phyloP scores from a whole-genome alignment of 2,888 invertebrate genomes.

The Watsonalla cultraria region DNA sequence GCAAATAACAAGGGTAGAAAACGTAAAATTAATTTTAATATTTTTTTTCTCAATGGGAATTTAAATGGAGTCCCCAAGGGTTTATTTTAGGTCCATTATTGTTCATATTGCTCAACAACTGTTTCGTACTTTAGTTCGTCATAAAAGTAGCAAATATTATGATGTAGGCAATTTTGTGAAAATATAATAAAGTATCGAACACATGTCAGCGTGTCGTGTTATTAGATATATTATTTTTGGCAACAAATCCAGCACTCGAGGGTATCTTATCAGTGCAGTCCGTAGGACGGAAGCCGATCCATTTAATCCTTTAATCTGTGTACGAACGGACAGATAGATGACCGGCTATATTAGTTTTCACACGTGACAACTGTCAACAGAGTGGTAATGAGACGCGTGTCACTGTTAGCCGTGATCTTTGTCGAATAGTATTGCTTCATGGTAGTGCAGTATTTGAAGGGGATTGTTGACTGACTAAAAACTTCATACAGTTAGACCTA shows the following conservation, averaged over 20 bases:
- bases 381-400: slow-evolving; percentile 1
- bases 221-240: slow-evolving; percentile 2
- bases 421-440: not conserved
- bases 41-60: too few relatives aligned
- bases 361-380: not conserved
- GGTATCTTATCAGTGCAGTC: slow-evolving; percentile 9
- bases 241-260: slow-evolving; percentile 4
- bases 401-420: not conserved
- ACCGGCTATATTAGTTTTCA: slow-evolving; percentile 10
- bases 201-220: slow-evolving; percentile 4
- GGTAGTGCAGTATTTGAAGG: not conserved
- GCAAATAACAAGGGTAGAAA: too few relatives aligned
- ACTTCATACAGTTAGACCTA: too few relatives aligned
- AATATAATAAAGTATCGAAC: too few relatives aligned
- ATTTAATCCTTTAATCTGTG: slow-evolving; percentile 7
- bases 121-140: too few relatives aligned
- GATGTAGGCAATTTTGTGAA: too few relatives aligned
- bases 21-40: too few relatives aligned
- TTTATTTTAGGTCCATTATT: too few relatives aligned
- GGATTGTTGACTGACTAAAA: too few relatives aligned
- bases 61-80: too few relatives aligned
- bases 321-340: slow-evolving; percentile 8
- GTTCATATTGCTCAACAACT: too few relatives aligned
- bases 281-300: slow-evolving; percentile 6
- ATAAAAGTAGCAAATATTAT: too few relatives aligned